phyloP scores from a whole-genome alignment of 2,797 vertebrate species.

The Trachops cirrhosus region DNA sequence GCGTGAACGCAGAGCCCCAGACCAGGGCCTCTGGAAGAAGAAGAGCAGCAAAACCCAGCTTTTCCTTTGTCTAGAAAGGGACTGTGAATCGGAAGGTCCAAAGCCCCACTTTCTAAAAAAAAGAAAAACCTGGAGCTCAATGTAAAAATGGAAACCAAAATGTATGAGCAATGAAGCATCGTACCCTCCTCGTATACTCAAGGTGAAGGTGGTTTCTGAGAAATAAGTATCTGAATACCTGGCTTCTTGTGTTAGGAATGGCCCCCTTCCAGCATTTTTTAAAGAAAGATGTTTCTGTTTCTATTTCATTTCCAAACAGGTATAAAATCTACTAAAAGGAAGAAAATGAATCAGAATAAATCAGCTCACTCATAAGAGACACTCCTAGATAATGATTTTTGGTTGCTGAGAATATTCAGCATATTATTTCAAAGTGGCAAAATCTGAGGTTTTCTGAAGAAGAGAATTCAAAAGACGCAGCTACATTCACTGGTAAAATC shows the following conservation, averaged over 20 bases:
- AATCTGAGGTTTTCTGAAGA: conserved; percentile 49
- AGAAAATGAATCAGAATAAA: neutral
- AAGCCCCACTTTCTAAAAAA: conserved; percentile 35
- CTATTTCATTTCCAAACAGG: conserved; percentile 3
- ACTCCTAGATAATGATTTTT: neutral
- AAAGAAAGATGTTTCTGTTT: neutral
- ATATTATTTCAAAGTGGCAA: conserved; percentile 40
- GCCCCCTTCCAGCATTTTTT: neutral
- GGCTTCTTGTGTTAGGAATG: neutral
- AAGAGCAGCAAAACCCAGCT: conserved; percentile 55
- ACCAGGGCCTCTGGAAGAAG: conserved; percentile 36
- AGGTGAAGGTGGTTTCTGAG: neutral
- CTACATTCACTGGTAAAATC: conserved; percentile 30
- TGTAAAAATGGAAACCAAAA: conserved; percentile 41
- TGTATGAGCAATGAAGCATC: neutral
- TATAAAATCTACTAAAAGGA: conserved; percentile 25
- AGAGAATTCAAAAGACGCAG: conserved; percentile 37
- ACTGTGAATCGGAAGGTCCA: neutral
- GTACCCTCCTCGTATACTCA: neutral
- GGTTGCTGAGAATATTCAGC: conserved; percentile 29
- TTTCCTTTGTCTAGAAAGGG: conserved; percentile 27
- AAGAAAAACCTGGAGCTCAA: conserved; percentile 48
- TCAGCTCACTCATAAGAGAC: neutral
- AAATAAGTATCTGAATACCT: neutral
- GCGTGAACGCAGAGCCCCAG: conserved; percentile 25